Percentiles rank a stretch among this genome's conserved stretches.
Conservation (phyloP, 2,888 invertebrate genomes). For the Drosophila prolongata region DNA sequence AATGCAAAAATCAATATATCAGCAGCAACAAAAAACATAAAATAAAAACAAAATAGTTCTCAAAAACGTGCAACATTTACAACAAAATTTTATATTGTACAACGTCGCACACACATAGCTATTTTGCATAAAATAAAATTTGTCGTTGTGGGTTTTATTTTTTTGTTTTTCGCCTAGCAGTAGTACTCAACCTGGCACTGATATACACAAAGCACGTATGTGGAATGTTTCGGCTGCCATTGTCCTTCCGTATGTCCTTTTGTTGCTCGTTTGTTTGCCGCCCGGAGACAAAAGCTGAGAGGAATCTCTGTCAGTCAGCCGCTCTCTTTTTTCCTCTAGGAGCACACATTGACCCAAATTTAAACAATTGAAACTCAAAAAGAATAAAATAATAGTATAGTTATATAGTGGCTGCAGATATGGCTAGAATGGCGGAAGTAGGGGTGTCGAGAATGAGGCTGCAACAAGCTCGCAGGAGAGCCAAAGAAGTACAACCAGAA, state of each 20-base stretch:
- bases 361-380: constrained; percentile 66
- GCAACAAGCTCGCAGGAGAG: constrained; percentile 1
- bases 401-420: constrained; percentile 34
- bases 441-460: constrained; percentile 7
- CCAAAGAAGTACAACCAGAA: not conserved
- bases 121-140: constrained; percentile 77
- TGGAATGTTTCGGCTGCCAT: constrained; percentile 37
- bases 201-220: constrained; percentile 73
- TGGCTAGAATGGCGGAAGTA: constrained; percentile 7
- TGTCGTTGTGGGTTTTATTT: constrained; percentile 41
- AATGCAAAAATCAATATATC: constrained; percentile 69
- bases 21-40: constrained; percentile 11
- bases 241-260: constrained; percentile 53
- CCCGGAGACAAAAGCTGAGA: constrained; percentile 51
- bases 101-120: constrained; percentile 66
- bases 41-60: constrained; percentile 19
- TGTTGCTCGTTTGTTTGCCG: constrained; percentile 66
- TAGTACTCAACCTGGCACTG: constrained; percentile 49
- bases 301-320: constrained; percentile 38
- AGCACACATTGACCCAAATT: constrained; percentile 69
- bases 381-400: constrained; percentile 43
- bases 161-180: constrained; percentile 3
- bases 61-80: constrained; percentile 58
- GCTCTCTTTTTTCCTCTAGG: constrained; percentile 18
- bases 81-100: constrained; percentile 54